Percentiles rank a stretch among this genome's conserved stretches.
phyloP scores from a whole-genome alignment of 2,888 invertebrate species.

The Venustoraphidia nigricollis region DNA sequence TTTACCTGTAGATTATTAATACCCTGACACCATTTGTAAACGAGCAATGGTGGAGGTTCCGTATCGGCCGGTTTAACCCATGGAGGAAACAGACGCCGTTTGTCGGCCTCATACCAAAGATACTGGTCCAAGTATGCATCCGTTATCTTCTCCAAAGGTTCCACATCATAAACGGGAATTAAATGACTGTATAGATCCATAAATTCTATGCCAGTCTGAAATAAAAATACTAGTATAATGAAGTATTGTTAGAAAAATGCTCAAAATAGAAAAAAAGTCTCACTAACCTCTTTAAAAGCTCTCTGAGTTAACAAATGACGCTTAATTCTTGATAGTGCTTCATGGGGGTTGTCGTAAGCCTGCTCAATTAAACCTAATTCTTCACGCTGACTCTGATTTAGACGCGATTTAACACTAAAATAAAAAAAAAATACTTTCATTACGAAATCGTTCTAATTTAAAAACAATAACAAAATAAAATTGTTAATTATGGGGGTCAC shows the following conservation, averaged over 20 bases:
- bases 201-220: constrained; percentile 91
- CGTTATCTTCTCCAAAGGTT: constrained; percentile 97
- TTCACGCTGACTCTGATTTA: constrained; percentile 98
- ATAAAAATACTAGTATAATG: constrained; percentile 6
- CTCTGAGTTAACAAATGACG: constrained; percentile 96
- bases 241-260: not conserved
- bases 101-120: constrained; percentile 98
- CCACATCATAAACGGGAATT: constrained; percentile 98
- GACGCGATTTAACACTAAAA: constrained; percentile 78
- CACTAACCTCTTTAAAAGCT: constrained; percentile 84
- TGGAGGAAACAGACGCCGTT: constrained; percentile 87
- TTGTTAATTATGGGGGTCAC: too few relatives aligned
- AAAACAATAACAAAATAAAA: too few relatives aligned
- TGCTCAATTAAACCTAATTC: constrained; percentile 98
- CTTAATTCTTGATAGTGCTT: constrained; percentile 96
- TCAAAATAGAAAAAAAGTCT: constrained; percentile 6
- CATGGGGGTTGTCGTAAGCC: constrained; percentile 99
- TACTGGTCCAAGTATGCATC: constrained; percentile 99
- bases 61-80: constrained; percentile 99
- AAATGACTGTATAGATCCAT: constrained; percentile 99
- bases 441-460: not conserved
- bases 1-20: constrained; percentile 10
- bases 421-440: constrained; percentile 7
- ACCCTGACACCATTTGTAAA: constrained; percentile 99
- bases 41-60: constrained; percentile 82